These are phyloP conservation scores for Rutilus rutilus DNA, from an alignment of 2,113 vertebrate genomes.

Conservation along the genomic window DNA sequence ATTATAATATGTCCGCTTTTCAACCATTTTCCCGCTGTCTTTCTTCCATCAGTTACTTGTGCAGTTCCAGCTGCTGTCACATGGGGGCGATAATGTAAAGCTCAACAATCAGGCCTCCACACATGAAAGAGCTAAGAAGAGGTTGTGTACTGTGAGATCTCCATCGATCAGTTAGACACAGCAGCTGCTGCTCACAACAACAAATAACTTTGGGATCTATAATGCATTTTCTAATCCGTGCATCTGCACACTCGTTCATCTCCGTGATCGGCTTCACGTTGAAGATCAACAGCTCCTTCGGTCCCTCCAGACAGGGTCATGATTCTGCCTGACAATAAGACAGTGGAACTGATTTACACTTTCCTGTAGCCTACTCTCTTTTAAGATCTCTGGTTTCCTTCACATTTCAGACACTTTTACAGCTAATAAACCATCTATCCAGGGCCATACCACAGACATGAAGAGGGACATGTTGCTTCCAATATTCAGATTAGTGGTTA, in stretches of 20 bases:
- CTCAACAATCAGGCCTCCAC: slow-evolving; percentile 5
- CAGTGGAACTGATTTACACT: slow-evolving; percentile 19
- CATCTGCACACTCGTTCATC: slow-evolving; percentile 45
- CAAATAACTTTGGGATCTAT: slow-evolving; percentile 37
- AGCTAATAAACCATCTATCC: background rate
- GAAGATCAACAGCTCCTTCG: slow-evolving; percentile 28
- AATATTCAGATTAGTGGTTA: background rate
- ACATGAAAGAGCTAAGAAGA: slow-evolving; percentile 7
- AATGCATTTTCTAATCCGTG: slow-evolving; percentile 51
- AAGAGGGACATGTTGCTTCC: background rate
- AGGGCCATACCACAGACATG: background rate
- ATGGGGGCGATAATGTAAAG: slow-evolving; percentile 58
- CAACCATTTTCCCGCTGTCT: slow-evolving; percentile 14
- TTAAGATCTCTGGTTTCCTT: slow-evolving; percentile 2
- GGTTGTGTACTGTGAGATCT: background rate
- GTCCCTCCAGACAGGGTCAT: slow-evolving; percentile 33
- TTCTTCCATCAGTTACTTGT: background rate
- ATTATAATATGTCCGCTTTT: background rate
- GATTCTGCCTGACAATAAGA: slow-evolving; percentile 39
- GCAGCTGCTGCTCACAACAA: slow-evolving; percentile 42
- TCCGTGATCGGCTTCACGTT: background rate
- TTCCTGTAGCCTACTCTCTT: slow-evolving; percentile 7
- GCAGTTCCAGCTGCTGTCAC: slow-evolving; percentile 41
- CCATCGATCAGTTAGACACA: slow-evolving; percentile 43
- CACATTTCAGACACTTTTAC: slow-evolving; percentile 29